Percentiles rank a stretch among this genome's conserved stretches.
These are phyloP conservation scores for Hypomesus transpacificus DNA, from an alignment of 2,113 vertebrate genomes.

Conservation along the genomic window DNA sequence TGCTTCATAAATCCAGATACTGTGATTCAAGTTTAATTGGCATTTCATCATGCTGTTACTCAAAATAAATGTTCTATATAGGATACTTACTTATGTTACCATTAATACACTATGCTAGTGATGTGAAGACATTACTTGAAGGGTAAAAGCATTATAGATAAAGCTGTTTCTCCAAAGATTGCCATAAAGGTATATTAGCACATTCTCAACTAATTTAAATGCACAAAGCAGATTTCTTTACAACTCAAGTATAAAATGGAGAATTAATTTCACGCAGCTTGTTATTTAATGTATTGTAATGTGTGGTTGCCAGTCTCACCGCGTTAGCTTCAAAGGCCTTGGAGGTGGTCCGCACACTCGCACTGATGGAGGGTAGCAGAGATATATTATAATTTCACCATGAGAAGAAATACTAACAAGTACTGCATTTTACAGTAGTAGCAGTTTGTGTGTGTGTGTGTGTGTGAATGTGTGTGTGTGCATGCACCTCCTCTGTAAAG, in stretches of 20 bases:
- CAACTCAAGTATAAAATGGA: too few species aligned
- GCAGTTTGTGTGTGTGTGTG: background rate
- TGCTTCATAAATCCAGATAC: background rate
- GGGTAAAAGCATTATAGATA: too few species aligned
- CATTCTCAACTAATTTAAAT: too few species aligned
- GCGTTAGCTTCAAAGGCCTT: slow-evolving; percentile 57
- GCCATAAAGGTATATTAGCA: too few species aligned
- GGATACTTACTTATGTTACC: background rate
- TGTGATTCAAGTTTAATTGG: background rate
- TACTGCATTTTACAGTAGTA: background rate
- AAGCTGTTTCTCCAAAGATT: too few species aligned
- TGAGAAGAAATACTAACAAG: too few species aligned
- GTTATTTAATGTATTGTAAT: background rate
- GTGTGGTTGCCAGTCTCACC: slow-evolving; percentile 46
- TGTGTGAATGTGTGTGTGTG: background rate
- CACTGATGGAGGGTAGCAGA: slow-evolving; percentile 43
- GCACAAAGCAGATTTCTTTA: too few species aligned
- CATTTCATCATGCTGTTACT: background rate
- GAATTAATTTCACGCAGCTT: background rate
- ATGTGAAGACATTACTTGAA: too few species aligned
- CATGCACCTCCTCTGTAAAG: slow-evolving; percentile 67
- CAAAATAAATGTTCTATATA: background rate
- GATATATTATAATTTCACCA: too few species aligned
- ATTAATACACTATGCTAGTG: background rate
- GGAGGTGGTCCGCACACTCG: slow-evolving; percentile 62